Evolutionary conservation across 2,888 invertebrate species (phyloP), one percentile per base, ranked within the genome.

Genomic region (Plebejus argus): DNA sequence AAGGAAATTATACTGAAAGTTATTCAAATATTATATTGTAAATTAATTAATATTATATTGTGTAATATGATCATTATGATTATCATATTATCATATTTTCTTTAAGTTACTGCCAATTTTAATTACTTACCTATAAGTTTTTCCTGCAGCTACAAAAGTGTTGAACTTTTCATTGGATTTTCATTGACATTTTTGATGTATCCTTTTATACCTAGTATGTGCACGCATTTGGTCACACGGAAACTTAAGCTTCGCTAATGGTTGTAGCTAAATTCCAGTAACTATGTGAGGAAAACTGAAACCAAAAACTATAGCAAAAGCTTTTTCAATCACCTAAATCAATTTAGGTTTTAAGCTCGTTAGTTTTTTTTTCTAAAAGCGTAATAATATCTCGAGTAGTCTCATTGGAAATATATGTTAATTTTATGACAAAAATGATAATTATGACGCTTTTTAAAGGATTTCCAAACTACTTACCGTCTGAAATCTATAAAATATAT

Each of bases 401-500:
- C 61, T 1, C 61, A 23, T 61, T 10, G 20, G 6, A 58, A 18
- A 18, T 53, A 53, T 33, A 18, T 70, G 70, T 4, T 35, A 70
- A 70, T 70, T 15, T 53, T 28, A 70, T 33, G 33, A 15, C 20
- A 58, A 20, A 6, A 7, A 58, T 8, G 8, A 58, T 20, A n/a
- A 4, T 61, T 61, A 3, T 23, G 23, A 66, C 10, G 61, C 2
- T 23, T 23, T 23, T 66, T 66, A 15, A 33, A 66, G 15, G 15
- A 66, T 66, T 5, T 66, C 20, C 2, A 15, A 15, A 33, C 18
- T 66, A 61, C 10, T 61, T 23, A 18, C 15, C 18, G 28, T 66
- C 66, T 66, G 15, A 33, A 66, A 66, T 71, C 39, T 39, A 71
- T 71, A 35, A 71, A 71, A 71, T n/a, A 71, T 71, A n/a, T 28